These are phyloP conservation scores for Phorcus lineatus DNA, from an alignment of 2,888 invertebrate species.

Conservation along the genomic window DNA sequence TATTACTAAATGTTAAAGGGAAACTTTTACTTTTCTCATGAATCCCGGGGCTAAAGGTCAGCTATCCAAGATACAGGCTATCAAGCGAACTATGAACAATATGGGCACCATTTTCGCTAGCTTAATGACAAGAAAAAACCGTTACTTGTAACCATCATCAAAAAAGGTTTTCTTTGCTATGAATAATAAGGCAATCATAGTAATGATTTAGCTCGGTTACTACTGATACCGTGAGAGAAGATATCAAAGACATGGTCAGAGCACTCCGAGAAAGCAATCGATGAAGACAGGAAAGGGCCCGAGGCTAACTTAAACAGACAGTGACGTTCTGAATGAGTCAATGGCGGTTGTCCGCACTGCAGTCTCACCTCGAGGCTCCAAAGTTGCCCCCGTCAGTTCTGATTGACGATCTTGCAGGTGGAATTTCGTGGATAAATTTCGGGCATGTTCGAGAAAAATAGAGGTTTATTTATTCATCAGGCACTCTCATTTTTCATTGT, in stretches of 20 bases:
- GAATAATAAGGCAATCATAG: conserved; percentile 16
- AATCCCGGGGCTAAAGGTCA: too few relatives aligned
- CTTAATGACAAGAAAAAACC: conserved; percentile 8
- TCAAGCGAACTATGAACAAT: not conserved
- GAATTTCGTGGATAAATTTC: not conserved
- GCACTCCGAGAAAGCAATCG: not conserved
- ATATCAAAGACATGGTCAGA: conserved; percentile 2
- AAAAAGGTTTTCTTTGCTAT: conserved; percentile 13
- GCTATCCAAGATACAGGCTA: too few relatives aligned
- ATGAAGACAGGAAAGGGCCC: conserved; percentile 5
- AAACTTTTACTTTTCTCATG: too few relatives aligned
- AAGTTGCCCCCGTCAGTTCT: not conserved
- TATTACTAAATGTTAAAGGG: too few relatives aligned
- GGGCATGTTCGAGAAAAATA: not conserved
- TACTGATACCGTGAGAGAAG: not conserved
- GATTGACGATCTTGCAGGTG: conserved; percentile 14
- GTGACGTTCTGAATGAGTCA: not conserved
- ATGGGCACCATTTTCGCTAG: not conserved
- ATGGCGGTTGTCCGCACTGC: not conserved
- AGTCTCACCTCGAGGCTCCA: not conserved
- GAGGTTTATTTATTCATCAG: conserved; percentile 20
- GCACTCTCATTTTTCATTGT: conserved; percentile 6
- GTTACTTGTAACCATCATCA: not conserved
- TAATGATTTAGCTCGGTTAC: not conserved
- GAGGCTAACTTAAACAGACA: conserved; percentile 9